Conservation (phyloP, 2,888 invertebrate genomes). For the Nyleta sp. region DNA sequence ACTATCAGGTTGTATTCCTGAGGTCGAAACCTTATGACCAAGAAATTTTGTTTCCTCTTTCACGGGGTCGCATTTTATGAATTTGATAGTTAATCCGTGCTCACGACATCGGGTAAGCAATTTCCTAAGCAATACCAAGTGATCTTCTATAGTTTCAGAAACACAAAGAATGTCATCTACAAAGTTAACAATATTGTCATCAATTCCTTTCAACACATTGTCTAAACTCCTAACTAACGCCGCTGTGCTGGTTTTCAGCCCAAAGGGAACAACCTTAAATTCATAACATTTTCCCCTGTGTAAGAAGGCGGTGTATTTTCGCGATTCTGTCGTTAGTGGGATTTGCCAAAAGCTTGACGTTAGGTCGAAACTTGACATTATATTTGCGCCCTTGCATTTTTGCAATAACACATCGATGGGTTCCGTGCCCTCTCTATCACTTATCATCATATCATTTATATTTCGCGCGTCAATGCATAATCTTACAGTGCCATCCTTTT, state of each 20-base stretch:
- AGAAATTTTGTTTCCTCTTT: slow-evolving; percentile 12
- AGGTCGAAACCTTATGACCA: background rate
- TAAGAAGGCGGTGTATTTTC: slow-evolving; percentile 16
- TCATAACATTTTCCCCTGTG: slow-evolving; percentile 21
- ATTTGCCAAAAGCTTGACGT: slow-evolving; percentile 12
- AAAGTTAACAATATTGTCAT: background rate
- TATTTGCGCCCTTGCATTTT: background rate
- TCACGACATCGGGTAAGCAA: slow-evolving; percentile 7
- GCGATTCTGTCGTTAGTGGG: background rate
- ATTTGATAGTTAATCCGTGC: slow-evolving; percentile 15
- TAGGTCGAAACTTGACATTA: slow-evolving; percentile 12
- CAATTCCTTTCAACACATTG: background rate
- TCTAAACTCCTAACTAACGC: slow-evolving; percentile 10
- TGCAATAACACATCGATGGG: background rate
- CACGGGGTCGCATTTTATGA: slow-evolving; percentile 8
- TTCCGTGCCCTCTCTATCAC: slow-evolving; percentile 8
- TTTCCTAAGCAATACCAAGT: slow-evolving; percentile 6
- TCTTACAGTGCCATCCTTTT: slow-evolving; percentile 2
- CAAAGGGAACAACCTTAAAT: slow-evolving; percentile 20
- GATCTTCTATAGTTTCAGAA: background rate
- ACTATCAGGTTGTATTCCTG: background rate
- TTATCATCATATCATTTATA: slow-evolving; percentile 8
- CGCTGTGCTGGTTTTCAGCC: slow-evolving; percentile 21
- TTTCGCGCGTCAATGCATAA: slow-evolving; percentile 12
- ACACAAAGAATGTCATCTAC: slow-evolving; percentile 17